A percentile compares a stretch with the other conserved stretches of the same genome.
Conservation (phyloP, 92 coral and sea anemone species). For the Zoanthus sociatus region DNA sequence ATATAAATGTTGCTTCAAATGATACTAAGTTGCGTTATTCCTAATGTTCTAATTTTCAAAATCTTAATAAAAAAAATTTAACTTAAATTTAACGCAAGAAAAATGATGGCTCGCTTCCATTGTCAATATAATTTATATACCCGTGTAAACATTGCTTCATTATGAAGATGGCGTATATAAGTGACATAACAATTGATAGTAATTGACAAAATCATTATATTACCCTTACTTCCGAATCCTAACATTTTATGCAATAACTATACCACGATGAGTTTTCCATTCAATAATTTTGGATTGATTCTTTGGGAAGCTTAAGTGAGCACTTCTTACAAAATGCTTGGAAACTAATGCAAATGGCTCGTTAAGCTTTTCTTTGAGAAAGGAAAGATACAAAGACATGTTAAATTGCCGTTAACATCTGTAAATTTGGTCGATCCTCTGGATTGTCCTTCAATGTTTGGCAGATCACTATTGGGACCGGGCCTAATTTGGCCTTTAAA, state of each 20-base stretch:
- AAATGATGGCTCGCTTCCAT: neutral
- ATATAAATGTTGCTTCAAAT: neutral
- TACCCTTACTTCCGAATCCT: neutral
- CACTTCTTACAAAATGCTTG: neutral
- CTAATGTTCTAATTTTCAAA: neutral
- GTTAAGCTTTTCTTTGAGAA: neutral
- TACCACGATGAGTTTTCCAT: slow-evolving; percentile 1
- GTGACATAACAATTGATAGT: slow-evolving; percentile 4
- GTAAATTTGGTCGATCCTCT: slow-evolving; percentile 7
- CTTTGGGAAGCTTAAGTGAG: neutral
- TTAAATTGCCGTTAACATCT: neutral
- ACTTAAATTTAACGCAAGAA: too few relatives aligned
- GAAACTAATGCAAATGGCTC: neutral
- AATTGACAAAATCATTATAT: neutral
- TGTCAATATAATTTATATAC: neutral
- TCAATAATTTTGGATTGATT: slow-evolving; percentile 2
- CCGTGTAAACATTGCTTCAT: slow-evolving; percentile 23
- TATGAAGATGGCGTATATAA: neutral
- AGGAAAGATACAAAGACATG: neutral
- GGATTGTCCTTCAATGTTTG: neutral
- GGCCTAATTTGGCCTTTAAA: slow-evolving; percentile 26
- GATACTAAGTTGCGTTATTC: neutral
- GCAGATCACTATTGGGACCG: slow-evolving; percentile 1
- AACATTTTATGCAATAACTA: slow-evolving; percentile 1
- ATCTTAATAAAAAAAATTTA: neutral